These are phyloP conservation scores for Ceraclea dissimilis DNA, from an alignment of 2,888 invertebrate genomes.

Conservation along the genomic window DNA sequence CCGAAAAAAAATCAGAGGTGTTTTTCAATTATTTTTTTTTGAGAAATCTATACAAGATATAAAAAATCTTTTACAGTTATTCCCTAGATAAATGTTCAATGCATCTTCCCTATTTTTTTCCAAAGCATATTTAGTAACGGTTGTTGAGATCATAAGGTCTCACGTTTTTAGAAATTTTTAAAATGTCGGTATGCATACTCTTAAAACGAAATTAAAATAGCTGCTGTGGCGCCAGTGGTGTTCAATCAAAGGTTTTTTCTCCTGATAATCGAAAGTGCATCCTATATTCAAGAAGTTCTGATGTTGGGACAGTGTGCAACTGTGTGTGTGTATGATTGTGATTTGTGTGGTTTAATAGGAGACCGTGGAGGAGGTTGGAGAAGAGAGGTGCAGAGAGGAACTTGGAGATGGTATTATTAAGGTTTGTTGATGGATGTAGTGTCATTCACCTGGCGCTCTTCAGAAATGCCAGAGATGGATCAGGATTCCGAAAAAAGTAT, in stretches of 20 bases:
- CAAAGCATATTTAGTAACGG: too few relatives aligned
- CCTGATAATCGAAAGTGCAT: not conserved
- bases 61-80: too few relatives aligned
- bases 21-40: too few relatives aligned
- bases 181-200: too few relatives aligned
- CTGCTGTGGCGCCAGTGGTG: not conserved
- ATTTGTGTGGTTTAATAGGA: not conserved
- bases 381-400: not conserved
- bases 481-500: not conserved
- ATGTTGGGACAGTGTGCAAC: not conserved
- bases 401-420: not conserved
- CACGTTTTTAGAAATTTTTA: too few relatives aligned
- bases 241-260: not conserved
- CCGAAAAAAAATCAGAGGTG: too few relatives aligned
- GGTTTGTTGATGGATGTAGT: not conserved
- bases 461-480: too few relatives aligned
- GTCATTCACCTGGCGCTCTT: not conserved
- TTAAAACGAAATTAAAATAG: too few relatives aligned
- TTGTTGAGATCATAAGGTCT: too few relatives aligned
- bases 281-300: not conserved
- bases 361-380: not conserved
- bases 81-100: too few relatives aligned
- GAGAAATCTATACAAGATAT: too few relatives aligned
- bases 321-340: not conserved
- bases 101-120: too few relatives aligned